A percentile compares a stretch with the other conserved stretches of the same genome.
Conservation (phyloP, 1,140 invertebrate genomes). For the Polyergus mexicanus region DNA sequence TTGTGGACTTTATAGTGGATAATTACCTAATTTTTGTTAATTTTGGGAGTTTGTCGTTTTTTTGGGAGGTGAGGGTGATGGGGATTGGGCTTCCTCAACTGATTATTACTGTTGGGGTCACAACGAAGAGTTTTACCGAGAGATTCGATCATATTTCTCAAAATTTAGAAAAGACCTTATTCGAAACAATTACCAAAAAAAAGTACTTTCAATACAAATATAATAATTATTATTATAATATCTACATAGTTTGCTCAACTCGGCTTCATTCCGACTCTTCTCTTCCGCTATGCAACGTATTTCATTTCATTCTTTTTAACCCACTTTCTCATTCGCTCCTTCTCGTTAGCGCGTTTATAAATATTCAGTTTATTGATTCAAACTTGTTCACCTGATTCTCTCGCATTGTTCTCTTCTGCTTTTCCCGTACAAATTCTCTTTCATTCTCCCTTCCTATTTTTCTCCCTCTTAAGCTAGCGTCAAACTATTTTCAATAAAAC, state of each 20-base stretch:
- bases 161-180: no score
- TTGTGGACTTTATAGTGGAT: no score
- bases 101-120: no score
- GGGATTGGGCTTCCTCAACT: no score
- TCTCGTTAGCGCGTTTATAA: constrained; percentile 27
- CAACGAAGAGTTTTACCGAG: no score
- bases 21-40: no score
- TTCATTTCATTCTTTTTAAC: constrained; percentile 39
- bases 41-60: no score
- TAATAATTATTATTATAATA: constrained; percentile 39
- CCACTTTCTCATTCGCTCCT: constrained; percentile 2
- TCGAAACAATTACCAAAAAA: no score
- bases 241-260: background rate
- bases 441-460: background rate
- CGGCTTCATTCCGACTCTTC: background rate
- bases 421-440: background rate
- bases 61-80: no score
- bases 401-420: background rate
- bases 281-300: background rate
- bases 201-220: background rate
- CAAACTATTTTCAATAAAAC: no score
- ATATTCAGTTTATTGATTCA: constrained; percentile 32
- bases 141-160: no score
- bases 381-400: constrained; percentile 15
- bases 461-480: background rate